Evolutionary conservation across 1,140 invertebrate genomes (phyloP).

Genomic region (Pinna nobilis): DNA sequence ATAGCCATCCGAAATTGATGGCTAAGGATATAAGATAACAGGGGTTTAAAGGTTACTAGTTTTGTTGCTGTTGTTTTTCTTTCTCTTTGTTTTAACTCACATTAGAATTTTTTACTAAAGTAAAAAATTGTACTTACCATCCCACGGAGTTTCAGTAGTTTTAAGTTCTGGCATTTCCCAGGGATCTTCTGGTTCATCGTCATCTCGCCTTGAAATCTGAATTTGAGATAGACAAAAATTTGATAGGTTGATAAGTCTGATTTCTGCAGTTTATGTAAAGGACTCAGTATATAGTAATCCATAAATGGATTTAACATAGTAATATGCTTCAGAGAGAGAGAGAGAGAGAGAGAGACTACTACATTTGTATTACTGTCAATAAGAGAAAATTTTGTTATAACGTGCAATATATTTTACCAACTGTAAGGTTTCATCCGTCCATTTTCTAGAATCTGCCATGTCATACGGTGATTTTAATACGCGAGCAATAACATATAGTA

Average conservation of each 20-base stretch:
- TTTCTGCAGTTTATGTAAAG: neutral
- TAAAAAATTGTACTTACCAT: neutral
- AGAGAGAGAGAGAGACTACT: too few relatives aligned
- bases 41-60: neutral
- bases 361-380: too few relatives aligned
- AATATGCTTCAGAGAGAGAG: too few relatives aligned
- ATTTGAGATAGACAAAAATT: neutral
- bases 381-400: too few relatives aligned
- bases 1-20: neutral
- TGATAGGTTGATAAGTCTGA: neutral
- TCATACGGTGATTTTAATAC: too few relatives aligned
- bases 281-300: neutral
- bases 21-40: neutral
- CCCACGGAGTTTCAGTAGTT: neutral
- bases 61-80: neutral
- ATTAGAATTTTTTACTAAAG: neutral
- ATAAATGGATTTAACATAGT: neutral
- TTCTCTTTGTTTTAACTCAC: neutral
- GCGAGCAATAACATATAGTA: too few relatives aligned
- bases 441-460: too few relatives aligned
- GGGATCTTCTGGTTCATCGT: neutral
- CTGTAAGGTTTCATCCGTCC: too few relatives aligned
- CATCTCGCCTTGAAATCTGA: too few relatives aligned
- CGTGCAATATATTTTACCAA: too few relatives aligned
- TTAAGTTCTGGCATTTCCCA: constrained; percentile 16